phyloP scores from a whole-genome alignment of 2,888 invertebrate species.

The Polydrusus cervinus region DNA sequence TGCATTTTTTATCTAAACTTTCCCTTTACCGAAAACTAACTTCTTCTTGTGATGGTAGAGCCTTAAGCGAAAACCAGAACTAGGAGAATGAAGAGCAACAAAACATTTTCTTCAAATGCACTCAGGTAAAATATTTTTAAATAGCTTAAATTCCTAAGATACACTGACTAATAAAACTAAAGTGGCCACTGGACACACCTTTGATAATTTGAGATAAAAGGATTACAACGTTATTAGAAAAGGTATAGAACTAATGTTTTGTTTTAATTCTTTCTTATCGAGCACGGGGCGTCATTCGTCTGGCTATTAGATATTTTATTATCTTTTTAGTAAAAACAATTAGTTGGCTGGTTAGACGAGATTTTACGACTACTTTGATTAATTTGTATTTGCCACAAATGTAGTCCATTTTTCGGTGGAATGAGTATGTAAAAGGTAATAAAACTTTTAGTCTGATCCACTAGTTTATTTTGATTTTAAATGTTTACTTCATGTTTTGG shows the following conservation, averaged over 20 bases:
- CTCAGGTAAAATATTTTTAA: conserved; percentile 45
- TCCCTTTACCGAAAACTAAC: too few relatives aligned
- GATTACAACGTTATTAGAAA: conserved; percentile 54
- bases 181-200: conserved; percentile 54
- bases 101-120: conserved; percentile 22
- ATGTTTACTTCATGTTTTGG: too few relatives aligned
- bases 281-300: conserved; percentile 50
- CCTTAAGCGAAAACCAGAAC: too few relatives aligned
- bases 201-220: conserved; percentile 50
- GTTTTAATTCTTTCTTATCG: conserved; percentile 51
- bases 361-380: conserved; percentile 6
- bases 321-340: conserved; percentile 39
- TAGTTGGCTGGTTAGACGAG: conserved; percentile 30
- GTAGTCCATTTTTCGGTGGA: too few relatives aligned
- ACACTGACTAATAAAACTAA: conserved; percentile 47
- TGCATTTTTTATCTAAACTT: too few relatives aligned
- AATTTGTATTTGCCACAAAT: neutral
- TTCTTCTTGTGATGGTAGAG: too few relatives aligned
- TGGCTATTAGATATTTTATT: conserved; percentile 37
- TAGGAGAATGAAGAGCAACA: neutral
- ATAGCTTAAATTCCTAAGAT: conserved; percentile 47
- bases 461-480: too few relatives aligned
- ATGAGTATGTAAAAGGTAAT: too few relatives aligned
- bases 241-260: conserved; percentile 52
- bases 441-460: too few relatives aligned